A percentile compares a stretch with the other conserved stretches of the same genome.
These are phyloP conservation scores for Cyanoliseus patagonus DNA, from an alignment of 2,113 vertebrate genomes.

Conservation along the genomic window DNA sequence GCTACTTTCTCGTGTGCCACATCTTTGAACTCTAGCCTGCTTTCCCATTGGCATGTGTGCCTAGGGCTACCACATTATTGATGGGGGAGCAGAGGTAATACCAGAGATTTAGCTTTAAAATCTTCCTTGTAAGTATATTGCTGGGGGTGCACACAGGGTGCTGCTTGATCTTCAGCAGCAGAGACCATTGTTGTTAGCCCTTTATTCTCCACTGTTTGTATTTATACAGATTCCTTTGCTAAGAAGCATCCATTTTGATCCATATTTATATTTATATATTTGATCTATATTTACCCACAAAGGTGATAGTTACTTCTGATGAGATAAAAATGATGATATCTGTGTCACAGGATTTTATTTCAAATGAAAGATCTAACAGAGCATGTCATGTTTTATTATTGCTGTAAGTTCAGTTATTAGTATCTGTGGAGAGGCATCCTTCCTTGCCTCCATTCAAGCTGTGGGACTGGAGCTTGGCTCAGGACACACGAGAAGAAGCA, in stretches of 20 bases:
- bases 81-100: constrained; percentile 35
- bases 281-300: constrained; percentile 45
- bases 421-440: neutral
- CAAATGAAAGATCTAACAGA: constrained; percentile 46
- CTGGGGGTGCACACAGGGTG: neutral
- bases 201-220: neutral
- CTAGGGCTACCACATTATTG: constrained; percentile 58
- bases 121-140: neutral
- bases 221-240: neutral
- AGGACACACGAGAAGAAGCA: neutral
- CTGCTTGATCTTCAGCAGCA: neutral
- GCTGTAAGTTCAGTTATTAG: neutral
- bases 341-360: constrained; percentile 43
- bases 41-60: constrained; percentile 30
- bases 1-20: constrained; percentile 23
- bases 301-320: constrained; percentile 29
- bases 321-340: constrained; percentile 22
- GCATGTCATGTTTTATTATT: constrained; percentile 12
- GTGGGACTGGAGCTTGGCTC: neutral
- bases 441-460: neutral
- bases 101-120: constrained; percentile 23
- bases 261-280: no score
- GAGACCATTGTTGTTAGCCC: neutral
- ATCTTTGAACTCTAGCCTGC: constrained; percentile 45
- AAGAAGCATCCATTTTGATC: neutral